phyloP scores from a whole-genome alignment of 2,113 vertebrate genomes.

The Pseudolaguvia tuberculata region DNA sequence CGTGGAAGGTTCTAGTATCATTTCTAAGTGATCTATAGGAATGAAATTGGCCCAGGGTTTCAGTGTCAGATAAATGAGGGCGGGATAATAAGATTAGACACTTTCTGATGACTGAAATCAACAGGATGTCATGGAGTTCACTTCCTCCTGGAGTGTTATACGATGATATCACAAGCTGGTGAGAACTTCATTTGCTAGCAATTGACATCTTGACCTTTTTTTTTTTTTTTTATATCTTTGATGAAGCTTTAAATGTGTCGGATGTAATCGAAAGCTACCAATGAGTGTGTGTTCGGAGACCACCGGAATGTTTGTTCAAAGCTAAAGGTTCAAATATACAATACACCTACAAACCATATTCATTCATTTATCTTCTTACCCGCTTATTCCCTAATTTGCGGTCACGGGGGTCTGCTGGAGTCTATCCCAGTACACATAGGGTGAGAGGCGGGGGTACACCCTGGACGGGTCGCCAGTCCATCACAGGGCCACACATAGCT shows the following conservation, averaged over 20 bases:
- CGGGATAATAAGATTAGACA: slow-evolving; percentile 44
- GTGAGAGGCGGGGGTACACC: slow-evolving; percentile 53
- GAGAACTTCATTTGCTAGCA: not conserved
- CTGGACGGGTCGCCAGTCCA: too few relatives aligned
- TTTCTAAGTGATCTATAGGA: slow-evolving; percentile 30
- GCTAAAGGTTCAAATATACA: too few relatives aligned
- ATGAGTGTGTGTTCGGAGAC: not conserved
- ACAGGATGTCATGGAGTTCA: slow-evolving; percentile 31
- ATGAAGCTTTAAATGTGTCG: slow-evolving; percentile 6
- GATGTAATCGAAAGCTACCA: not conserved
- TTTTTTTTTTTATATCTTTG: not conserved
- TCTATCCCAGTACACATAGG: too few relatives aligned
- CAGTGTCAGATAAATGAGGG: slow-evolving; percentile 43
- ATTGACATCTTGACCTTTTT: slow-evolving; percentile 5
- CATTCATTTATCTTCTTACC: too few relatives aligned
- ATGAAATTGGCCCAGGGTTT: slow-evolving; percentile 28
- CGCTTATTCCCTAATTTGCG: too few relatives aligned
- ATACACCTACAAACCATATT: too few relatives aligned
- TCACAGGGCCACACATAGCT: too few relatives aligned
- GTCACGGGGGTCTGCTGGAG: too few relatives aligned
- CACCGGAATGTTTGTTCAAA: too few relatives aligned
- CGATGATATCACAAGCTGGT: slow-evolving; percentile 23
- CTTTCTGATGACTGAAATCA: slow-evolving; percentile 46
- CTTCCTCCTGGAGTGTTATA: slow-evolving; percentile 24
- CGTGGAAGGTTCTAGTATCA: slow-evolving; percentile 35